These are phyloP conservation scores for Ascidia mentula DNA, from an alignment of 23 tunicate genomes.

Conservation along the genomic window DNA sequence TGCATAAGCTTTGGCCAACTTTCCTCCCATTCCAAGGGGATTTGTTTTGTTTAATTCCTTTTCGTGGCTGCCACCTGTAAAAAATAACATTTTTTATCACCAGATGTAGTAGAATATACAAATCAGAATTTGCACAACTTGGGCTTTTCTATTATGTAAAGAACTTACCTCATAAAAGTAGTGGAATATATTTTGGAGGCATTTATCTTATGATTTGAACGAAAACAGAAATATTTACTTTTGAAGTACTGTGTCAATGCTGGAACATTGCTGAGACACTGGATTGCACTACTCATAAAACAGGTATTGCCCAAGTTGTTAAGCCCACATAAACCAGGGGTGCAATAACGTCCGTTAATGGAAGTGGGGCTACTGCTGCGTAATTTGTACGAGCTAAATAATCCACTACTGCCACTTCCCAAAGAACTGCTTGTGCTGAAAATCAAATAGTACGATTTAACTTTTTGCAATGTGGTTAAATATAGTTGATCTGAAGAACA, in stretches of 20 bases:
- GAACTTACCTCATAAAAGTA: background rate
- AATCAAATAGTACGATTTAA: too few species aligned
- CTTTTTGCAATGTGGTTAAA: too few species aligned
- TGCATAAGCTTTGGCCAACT: constrained; percentile 71
- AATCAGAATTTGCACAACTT: background rate
- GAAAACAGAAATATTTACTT: constrained; percentile 36
- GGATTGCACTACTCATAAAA: constrained; percentile 83
- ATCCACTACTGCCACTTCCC: background rate
- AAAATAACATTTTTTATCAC: too few species aligned
- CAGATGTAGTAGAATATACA: too few species aligned
- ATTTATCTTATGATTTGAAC: background rate
- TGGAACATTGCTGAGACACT: constrained; percentile 83
- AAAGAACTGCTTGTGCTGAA: background rate
- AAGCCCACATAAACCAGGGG: constrained; percentile 78
- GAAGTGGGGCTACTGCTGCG: background rate
- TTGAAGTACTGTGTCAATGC: constrained; percentile 52
- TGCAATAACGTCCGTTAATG: constrained; percentile 3
- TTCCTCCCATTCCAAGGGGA: constrained; percentile 90
- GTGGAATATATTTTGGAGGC: background rate
- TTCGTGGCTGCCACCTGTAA: constrained; percentile 42
- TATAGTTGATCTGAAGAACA: too few species aligned
- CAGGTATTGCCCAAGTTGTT: constrained; percentile 86
- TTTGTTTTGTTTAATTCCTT: constrained; percentile 65
- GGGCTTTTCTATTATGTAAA: background rate
- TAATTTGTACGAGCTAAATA: background rate